Conservation (phyloP, 2,113 vertebrate genomes). For the Rhinolophus ferrumequinum region DNA sequence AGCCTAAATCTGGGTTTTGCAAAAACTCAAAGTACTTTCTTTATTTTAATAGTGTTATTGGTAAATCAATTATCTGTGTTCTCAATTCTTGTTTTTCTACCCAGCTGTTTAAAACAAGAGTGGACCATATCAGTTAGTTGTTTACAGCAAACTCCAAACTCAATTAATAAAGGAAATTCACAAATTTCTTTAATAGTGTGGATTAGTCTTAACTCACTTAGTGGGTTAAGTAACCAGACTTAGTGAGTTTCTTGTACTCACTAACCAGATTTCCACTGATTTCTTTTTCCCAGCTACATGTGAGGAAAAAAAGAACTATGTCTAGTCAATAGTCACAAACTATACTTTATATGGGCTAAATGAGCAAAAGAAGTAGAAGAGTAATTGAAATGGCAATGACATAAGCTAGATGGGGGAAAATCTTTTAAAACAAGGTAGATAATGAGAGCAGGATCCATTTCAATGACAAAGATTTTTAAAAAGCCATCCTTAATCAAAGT, state of each 20-base stretch:
- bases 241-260: neutral
- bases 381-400: neutral
- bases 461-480: neutral
- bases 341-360: neutral
- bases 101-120: neutral
- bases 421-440: neutral
- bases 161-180: slow-evolving; percentile 27
- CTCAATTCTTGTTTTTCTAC: slow-evolving; percentile 2
- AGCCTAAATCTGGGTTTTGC: slow-evolving; percentile 11
- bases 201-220: neutral
- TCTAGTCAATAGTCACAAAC: neutral
- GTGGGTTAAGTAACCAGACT: no score
- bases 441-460: neutral
- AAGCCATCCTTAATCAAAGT: neutral
- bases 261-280: neutral
- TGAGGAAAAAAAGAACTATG: slow-evolving; percentile 2
- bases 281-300: neutral
- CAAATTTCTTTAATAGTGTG: neutral
- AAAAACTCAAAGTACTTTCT: slow-evolving; percentile 45
- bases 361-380: neutral
- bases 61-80: slow-evolving; percentile 1
- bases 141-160: slow-evolving; percentile 1
- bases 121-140: neutral
- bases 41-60: slow-evolving; percentile 29
- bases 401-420: neutral